These are phyloP conservation scores for Eilema caniola DNA, from an alignment of 2,888 invertebrate genomes.

Conservation along the genomic window DNA sequence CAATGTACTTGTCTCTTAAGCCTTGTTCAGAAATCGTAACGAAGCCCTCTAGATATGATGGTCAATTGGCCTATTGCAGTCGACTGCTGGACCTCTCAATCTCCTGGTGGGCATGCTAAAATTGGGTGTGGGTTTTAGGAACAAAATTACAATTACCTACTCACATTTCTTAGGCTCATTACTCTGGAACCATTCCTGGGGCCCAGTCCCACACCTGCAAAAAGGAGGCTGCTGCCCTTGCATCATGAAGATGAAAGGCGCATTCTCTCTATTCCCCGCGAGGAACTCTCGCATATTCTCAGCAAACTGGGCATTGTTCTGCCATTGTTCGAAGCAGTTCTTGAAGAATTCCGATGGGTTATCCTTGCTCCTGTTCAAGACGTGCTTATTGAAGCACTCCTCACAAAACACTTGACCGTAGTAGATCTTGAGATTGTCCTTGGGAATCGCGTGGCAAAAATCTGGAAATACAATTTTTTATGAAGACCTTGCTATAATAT, in stretches of 20 bases:
- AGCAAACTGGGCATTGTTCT: slow-evolving; percentile 71
- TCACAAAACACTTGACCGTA: slow-evolving; percentile 83
- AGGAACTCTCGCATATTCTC: slow-evolving; percentile 76
- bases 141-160: slow-evolving; percentile 18
- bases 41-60: too few relatives aligned
- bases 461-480: slow-evolving; percentile 52
- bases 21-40: too few relatives aligned
- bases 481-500: background rate
- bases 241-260: slow-evolving; percentile 77
- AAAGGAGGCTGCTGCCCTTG: slow-evolving; percentile 68
- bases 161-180: slow-evolving; percentile 77
- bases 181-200: slow-evolving; percentile 67
- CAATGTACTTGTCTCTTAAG: too few relatives aligned
- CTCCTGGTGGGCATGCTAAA: background rate
- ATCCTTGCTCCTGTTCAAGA: slow-evolving; percentile 69
- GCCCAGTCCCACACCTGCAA: slow-evolving; percentile 68
- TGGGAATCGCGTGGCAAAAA: slow-evolving; percentile 73
- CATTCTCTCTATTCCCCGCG: slow-evolving; percentile 60
- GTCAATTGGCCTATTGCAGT: too few relatives aligned
- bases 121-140: background rate
- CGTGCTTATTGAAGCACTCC: slow-evolving; percentile 74
- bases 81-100: too few relatives aligned
- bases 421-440: slow-evolving; percentile 73
- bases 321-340: slow-evolving; percentile 79
- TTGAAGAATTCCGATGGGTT: slow-evolving; percentile 78